Percentiles rank a stretch among this genome's conserved stretches.
Evolutionary conservation across 2,113 vertebrate species (phyloP).

Genomic region (Limnothrissa miodon): DNA sequence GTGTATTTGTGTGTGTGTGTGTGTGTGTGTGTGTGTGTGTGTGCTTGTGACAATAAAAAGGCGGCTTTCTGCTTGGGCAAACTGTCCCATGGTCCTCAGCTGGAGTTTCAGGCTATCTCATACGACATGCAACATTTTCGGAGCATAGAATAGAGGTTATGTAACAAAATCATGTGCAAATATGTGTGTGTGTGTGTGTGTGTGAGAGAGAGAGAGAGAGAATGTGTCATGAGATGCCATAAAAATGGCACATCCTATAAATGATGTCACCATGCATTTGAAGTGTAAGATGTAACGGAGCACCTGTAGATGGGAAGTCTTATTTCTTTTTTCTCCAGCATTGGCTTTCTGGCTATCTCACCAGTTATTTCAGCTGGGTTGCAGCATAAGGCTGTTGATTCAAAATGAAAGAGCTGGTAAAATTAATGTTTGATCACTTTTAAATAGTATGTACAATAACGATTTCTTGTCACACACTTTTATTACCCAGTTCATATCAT

Average conservation of each 20-base stretch:
- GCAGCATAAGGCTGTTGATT: too few species aligned
- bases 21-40: neutral
- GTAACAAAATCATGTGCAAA: neutral
- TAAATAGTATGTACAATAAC: too few species aligned
- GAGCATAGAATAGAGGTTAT: neutral
- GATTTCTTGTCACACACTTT: too few species aligned
- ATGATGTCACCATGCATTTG: neutral
- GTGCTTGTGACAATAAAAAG: neutral
- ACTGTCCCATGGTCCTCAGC: neutral
- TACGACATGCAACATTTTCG: conserved; percentile 5
- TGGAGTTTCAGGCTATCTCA: neutral
- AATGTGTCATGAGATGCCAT: neutral
- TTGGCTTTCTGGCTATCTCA: too few species aligned
- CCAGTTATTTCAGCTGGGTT: too few species aligned
- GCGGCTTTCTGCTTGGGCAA: neutral
- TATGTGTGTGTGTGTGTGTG: neutral
- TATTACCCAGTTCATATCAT: too few species aligned
- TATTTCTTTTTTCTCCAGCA: too few species aligned
- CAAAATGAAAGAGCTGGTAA: too few species aligned
- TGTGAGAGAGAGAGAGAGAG: conserved; percentile 12
- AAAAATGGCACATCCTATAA: neutral
- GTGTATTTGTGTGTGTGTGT: neutral
- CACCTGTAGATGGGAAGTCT: too few species aligned
- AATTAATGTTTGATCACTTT: too few species aligned
- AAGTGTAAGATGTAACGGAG: too few species aligned